These are phyloP conservation scores for Anisognathus igniventris DNA, from an alignment of 2,797 vertebrate species.

Conservation along the genomic window DNA sequence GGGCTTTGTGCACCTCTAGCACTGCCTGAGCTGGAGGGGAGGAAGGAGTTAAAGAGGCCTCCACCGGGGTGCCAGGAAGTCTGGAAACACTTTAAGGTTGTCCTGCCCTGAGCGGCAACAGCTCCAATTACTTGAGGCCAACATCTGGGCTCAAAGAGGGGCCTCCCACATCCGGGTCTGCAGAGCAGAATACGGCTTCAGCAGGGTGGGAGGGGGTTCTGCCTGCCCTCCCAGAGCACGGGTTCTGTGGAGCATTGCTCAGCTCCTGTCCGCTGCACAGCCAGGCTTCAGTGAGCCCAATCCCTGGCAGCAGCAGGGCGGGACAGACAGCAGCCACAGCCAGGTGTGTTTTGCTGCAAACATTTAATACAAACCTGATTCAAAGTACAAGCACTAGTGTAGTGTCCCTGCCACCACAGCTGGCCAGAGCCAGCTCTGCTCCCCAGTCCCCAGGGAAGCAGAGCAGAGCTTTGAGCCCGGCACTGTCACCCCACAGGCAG, in stretches of 20 bases:
- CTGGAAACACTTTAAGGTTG: slow-evolving; percentile 43
- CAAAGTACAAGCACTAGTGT: not conserved
- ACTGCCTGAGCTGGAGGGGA: not conserved
- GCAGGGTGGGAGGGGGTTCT: accelerated
- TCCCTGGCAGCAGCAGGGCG: not conserved
- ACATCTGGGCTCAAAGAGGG: not conserved
- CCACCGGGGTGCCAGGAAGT: slow-evolving; percentile 10
- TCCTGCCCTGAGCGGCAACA: not conserved
- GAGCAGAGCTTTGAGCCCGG: not conserved
- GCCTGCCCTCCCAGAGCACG: not conserved
- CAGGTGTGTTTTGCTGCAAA: not conserved
- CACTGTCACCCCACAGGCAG: not conserved
- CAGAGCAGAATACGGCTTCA: not conserved
- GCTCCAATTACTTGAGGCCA: slow-evolving; percentile 41
- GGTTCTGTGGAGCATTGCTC: not conserved
- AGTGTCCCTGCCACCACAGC: not conserved
- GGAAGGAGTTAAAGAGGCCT: slow-evolving; percentile 56
- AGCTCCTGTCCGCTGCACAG: not conserved
- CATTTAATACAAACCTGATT: not conserved
- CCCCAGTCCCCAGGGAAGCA: not conserved
- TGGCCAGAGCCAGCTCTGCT: not conserved
- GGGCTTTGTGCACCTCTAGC: not conserved
- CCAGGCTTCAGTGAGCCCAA: not conserved
- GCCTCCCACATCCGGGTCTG: not conserved
- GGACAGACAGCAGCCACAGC: not conserved